These are phyloP conservation scores for Ursus arctos DNA, from an alignment of 2,113 vertebrate genomes.

Conservation along the genomic window DNA sequence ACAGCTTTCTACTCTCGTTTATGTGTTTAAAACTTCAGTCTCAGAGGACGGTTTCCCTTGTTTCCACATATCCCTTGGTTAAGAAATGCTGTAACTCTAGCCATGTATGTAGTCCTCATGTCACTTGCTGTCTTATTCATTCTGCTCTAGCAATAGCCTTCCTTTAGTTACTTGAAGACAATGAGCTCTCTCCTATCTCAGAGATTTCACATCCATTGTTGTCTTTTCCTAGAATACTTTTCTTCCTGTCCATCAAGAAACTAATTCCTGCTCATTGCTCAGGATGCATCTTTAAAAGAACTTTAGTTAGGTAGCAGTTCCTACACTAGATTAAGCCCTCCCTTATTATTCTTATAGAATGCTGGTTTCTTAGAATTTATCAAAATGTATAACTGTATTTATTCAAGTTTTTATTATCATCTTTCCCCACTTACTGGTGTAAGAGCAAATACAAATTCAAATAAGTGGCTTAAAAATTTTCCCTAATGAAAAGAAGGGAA, in stretches of 20 bases:
- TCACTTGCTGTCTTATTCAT: not conserved
- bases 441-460: conserved; percentile 10
- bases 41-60: not conserved
- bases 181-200: not conserved
- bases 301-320: not conserved
- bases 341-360: not conserved
- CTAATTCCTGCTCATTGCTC: not conserved
- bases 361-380: not conserved
- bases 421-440: not conserved
- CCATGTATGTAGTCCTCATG: not conserved
- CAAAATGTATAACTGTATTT: not conserved
- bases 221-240: not conserved
- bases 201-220: not conserved
- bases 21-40: conserved; percentile 2
- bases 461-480: conserved; percentile 40
- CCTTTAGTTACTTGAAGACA: not conserved
- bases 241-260: not conserved
- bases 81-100: not conserved
- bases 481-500: not conserved
- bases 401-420: not conserved
- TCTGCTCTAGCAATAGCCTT: not conserved
- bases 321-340: not conserved
- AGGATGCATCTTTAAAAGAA: not conserved
- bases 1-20: not conserved
- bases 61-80: not conserved